Conservation (phyloP, 2,113 vertebrate genomes). For the Trinectes maculatus region DNA sequence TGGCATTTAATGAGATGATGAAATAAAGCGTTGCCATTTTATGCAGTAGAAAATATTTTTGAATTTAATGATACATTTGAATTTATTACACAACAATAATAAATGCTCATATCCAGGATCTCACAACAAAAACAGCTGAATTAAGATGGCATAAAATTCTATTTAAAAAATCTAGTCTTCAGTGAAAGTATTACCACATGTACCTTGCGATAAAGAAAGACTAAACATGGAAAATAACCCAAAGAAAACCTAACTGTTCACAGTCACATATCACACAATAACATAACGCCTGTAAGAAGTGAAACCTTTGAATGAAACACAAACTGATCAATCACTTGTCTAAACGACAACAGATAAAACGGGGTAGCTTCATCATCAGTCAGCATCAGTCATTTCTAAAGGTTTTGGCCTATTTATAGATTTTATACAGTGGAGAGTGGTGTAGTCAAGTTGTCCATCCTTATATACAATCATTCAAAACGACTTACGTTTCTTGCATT, state of each 20-base stretch:
- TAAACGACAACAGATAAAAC: not conserved
- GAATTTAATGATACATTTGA: not conserved
- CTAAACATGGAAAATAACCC: not conserved
- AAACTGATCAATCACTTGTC: not conserved
- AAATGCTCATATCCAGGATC: too few relatives aligned
- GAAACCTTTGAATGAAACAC: not conserved
- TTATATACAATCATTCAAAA: too few relatives aligned
- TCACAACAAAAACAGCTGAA: too few relatives aligned
- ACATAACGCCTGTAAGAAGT: not conserved
- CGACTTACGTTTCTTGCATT: slow-evolving; percentile 62
- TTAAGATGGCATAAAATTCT: too few relatives aligned
- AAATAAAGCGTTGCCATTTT: too few relatives aligned
- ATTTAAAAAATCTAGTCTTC: not conserved
- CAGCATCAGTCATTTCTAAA: too few relatives aligned
- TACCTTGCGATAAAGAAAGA: not conserved
- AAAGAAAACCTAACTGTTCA: slow-evolving; percentile 1
- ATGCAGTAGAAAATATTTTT: not conserved
- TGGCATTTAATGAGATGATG: too few relatives aligned
- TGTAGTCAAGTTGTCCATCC: too few relatives aligned
- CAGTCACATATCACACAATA: not conserved
- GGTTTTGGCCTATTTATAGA: too few relatives aligned
- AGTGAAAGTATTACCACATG: slow-evolving; percentile 8
- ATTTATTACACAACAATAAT: not conserved
- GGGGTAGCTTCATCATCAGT: too few relatives aligned
- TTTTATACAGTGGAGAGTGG: too few relatives aligned